Base-by-base conservation (phyloP, 2,888 invertebrate species). In the Galeopsomyia nigrocyanea region DNA sequence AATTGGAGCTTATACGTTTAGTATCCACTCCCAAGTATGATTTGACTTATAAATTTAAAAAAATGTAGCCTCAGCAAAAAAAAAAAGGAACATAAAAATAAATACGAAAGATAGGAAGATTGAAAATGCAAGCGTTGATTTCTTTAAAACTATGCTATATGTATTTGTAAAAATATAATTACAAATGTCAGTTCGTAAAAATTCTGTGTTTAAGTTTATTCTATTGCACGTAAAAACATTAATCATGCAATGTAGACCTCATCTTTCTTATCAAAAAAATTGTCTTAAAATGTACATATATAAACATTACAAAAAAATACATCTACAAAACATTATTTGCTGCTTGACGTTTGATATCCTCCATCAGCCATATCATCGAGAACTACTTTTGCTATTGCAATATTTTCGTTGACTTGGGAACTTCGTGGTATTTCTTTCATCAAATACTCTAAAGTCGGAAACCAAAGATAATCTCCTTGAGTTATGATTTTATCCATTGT, bases 291-390 rank as follows among this genome's bases (percentile, higher is more conserved):
- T 26, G 26, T 26, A 26, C 26, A 74, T 16, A 67, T 50, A 64
- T n/a, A 67, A 46, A 17, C 55, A 63, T 66, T 73, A 73, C 61
- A 71, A 73, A 75, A 68, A 65, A 70, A n/a, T 72, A 72, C 31
- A 61, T 51, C 69, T 66, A 47, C 68, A 58, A 60, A 69, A 39
- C 21, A 64, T 53, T 64, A 77, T 76, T 76, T 76, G 17, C 75
- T 75, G 72, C 79, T 76, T 19, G 83, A 83, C 2, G 82, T 83
- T 70, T 82, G 82, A 73, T 84, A 84, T 68, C 83, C 83, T 46
- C 78, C 80, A 72, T 84, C 83, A 2, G 77, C 80, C 70, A 71
- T 78, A 47, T 83, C 82, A 71, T 83, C 81, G 39, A 77, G 55
- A 46, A 47, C 56, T 2, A 31, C 51, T 51, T 47, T 60, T 13